Conservation (phyloP, 1,140 invertebrate species). For the Copidosoma floridanum region DNA sequence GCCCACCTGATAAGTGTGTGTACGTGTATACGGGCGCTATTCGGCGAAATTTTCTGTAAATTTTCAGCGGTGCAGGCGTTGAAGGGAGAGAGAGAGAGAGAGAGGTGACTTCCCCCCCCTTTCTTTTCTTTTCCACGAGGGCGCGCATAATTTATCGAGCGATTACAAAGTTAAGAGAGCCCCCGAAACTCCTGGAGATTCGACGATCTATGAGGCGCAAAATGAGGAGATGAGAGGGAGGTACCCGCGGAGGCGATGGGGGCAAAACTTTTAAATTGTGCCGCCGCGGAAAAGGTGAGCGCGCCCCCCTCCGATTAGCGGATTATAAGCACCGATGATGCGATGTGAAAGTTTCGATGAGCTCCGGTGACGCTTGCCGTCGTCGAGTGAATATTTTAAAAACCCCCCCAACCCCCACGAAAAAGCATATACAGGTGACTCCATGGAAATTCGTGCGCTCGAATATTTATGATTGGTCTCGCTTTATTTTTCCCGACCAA, state of each 20-base stretch:
- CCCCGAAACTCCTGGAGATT: slow-evolving; percentile 37
- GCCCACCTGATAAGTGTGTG: no score
- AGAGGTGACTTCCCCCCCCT: background rate
- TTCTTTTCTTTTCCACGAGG: background rate
- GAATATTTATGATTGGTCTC: no score
- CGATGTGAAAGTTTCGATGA: slow-evolving; percentile 34
- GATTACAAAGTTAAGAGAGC: slow-evolving; percentile 30
- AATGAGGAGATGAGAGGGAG: slow-evolving; percentile 41
- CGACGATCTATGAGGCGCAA: slow-evolving; percentile 52
- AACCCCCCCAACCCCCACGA: no score
- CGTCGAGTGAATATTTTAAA: no score
- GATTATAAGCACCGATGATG: slow-evolving; percentile 51
- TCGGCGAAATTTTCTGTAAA: no score
- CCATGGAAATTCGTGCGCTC: no score
- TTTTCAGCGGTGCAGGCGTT: no score
- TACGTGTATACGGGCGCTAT: no score
- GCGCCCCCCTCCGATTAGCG: slow-evolving; percentile 52
- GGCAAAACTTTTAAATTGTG: slow-evolving; percentile 54
- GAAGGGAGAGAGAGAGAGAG: background rate
- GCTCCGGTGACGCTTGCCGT: no score
- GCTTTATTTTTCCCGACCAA: no score
- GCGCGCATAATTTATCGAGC: slow-evolving; percentile 25
- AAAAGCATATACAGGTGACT: no score
- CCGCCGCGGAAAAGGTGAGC: slow-evolving; percentile 32
- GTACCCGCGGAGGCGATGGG: slow-evolving; percentile 30